These are phyloP conservation scores for Tachycineta bicolor DNA, from an alignment of 2,113 vertebrate genomes.

Conservation along the genomic window DNA sequence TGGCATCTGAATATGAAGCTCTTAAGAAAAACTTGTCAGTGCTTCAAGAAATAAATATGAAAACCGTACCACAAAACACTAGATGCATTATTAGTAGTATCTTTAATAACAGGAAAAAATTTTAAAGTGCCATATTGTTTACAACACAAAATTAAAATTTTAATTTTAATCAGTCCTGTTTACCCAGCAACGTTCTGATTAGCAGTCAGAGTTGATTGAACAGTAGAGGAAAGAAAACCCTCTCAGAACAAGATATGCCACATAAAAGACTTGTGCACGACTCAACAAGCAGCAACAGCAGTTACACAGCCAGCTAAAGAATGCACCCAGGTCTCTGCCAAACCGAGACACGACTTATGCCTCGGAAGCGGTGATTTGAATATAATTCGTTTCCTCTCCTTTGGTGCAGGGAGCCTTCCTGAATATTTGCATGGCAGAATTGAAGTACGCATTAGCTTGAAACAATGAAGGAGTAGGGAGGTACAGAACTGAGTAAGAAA, in stretches of 20 bases:
- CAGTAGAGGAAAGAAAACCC: neutral
- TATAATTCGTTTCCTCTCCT: neutral
- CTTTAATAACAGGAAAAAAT: slow-evolving; percentile 35
- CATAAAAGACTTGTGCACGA: neutral
- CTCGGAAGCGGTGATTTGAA: neutral
- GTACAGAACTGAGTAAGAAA: neutral
- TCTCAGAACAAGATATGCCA: neutral
- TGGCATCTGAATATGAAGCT: slow-evolving; percentile 20
- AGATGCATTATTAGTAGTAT: slow-evolving; percentile 8
- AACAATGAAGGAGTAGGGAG: slow-evolving; percentile 15
- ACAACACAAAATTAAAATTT: slow-evolving; percentile 44
- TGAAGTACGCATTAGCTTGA: neutral
- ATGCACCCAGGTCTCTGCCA: neutral
- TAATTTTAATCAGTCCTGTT: slow-evolving; percentile 49
- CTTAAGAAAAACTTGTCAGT: neutral
- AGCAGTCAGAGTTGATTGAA: slow-evolving; percentile 34
- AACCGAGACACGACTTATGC: neutral
- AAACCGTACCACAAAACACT: neutral
- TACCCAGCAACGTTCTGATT: slow-evolving; percentile 50
- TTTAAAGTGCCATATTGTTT: slow-evolving; percentile 34
- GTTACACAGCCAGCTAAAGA: neutral
- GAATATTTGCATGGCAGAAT: neutral
- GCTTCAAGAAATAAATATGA: neutral
- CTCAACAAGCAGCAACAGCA: neutral
- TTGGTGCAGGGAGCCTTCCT: neutral